Evolutionary conservation across 2,888 invertebrate species (phyloP), one percentile per base, ranked within the genome.

Genomic region (Agrochola circellaris): DNA sequence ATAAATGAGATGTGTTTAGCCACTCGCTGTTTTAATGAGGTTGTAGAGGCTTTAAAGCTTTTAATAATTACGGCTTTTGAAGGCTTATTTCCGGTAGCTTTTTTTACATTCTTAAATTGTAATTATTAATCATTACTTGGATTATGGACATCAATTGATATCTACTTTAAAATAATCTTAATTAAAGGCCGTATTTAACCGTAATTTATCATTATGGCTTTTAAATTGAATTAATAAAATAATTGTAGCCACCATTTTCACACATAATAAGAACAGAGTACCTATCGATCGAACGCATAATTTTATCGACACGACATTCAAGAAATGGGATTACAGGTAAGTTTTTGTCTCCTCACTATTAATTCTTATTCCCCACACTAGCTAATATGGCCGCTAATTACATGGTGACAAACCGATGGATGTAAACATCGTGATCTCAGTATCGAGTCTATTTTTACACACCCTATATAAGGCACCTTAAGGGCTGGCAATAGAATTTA

Each of bases 311-410:
- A 34, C n/a, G 26, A 65, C 42, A 66, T 71, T 48, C 23, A 74
- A 61, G 30, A 76, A 51, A 81, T 73, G 34, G 48, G 20, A 20
- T 1, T 7, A 6, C 5, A 6, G 9, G 34, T 70, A 68, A 81
- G 75, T 81, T 88, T 86, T 81, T 87, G 56, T 79, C 58, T 7
- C 62, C 17, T 76, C 68, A 70, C 79, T 84, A 79, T 84, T 77
- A 61, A 81, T 77, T 73, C 48, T 69, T 69, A 56, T 73, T 80
- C 75, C 56, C 76, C 23, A 0, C 64, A 75, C 73, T 68, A 61
- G 71, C 75, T 77, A 87, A 78, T 87, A 84, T 79, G 79, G 84
- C 58, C 34, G 51, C 75, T 82, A 84, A 81, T 87, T 88, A 65
- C 70, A 4, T 30, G 30, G 67, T 79, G 77, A 73, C 62, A 69